Evolutionary conservation across 2,888 invertebrate genomes (phyloP), one percentile per base, ranked within the genome.

Genomic region (Diloba caeruleocephala): DNA sequence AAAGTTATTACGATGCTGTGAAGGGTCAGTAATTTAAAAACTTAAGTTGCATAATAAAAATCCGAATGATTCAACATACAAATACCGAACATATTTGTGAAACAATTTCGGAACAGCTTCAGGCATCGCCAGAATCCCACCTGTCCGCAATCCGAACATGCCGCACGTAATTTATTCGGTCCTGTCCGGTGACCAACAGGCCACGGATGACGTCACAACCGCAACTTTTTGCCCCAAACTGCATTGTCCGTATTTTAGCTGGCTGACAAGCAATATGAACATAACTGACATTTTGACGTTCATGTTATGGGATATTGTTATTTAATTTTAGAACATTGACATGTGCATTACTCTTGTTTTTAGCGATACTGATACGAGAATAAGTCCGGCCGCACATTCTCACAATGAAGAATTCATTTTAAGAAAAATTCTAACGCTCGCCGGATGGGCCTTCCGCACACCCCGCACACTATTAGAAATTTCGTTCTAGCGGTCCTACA

Each of bases 61-160:
- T 31, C 23, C 42, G 45, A n/a, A 46, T 69, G 69, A 69, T 55
- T 69, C 69, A 71, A 45, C 53, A 49, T 25, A 21, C 49, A 48
- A 63, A 59, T 67, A 32, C 54, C 48, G 36, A 45, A 49, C 52
- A 53, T 71, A 70, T 76, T 74, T 69, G 70, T 59, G 54, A 62
- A 68, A 72, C 78, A 73, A 79, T 82, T 83, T 82, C 58, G 71
- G 75, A 67, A 63, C 64, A 70, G 76, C 75, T 74, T 44, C 52
- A 49, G 66, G 76, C 73, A 29, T 55, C 57, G 60, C 56, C 68
- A 51, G 70, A 72, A 82, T 79, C 84, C 80, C 87, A 88, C 88
- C 88, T 89, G 88, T 85, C 87, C 84, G 66, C 84, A 84, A 85
- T 85, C 84, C 84, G 67, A 74, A 77, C 85, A 84, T 85, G 75